phyloP scores from a whole-genome alignment of 2,113 vertebrate species.

The Uropsilus gracilis region DNA sequence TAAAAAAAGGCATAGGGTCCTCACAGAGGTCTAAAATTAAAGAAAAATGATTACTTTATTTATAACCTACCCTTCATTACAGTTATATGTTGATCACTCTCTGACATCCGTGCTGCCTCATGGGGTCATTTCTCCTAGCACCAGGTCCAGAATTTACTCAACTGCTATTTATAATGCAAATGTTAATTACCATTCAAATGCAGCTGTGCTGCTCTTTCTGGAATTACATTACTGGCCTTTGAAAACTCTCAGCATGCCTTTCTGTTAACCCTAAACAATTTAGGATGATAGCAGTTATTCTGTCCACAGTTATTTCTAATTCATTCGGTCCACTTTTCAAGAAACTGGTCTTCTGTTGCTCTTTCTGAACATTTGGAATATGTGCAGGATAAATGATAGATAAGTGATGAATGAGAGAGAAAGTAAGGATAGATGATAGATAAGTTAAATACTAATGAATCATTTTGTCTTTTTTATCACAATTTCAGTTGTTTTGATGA shows the following conservation, averaged over 20 bases:
- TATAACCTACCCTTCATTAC: background rate
- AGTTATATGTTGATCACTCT: background rate
- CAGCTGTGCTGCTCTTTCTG: background rate
- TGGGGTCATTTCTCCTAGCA: constrained; percentile 6
- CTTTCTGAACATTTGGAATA: background rate
- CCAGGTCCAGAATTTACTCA: background rate
- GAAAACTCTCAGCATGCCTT: background rate
- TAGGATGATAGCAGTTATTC: background rate
- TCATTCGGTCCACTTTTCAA: background rate
- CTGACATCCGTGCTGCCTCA: background rate
- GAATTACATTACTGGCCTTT: background rate
- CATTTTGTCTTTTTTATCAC: background rate
- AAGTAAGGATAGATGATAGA: background rate
- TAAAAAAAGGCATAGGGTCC: background rate
- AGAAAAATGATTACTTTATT: background rate
- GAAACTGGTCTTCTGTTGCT: background rate
- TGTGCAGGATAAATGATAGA: background rate
- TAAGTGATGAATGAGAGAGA: background rate
- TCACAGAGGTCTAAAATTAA: background rate
- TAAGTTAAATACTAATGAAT: background rate
- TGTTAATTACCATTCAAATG: background rate
- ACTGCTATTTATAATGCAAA: constrained; percentile 6
- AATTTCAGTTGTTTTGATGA: background rate
- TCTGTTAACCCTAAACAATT: background rate
- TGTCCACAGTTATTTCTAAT: background rate